Conservation (phyloP, 2,113 vertebrate species). For the Ptilorrhoa leucosticta region DNA sequence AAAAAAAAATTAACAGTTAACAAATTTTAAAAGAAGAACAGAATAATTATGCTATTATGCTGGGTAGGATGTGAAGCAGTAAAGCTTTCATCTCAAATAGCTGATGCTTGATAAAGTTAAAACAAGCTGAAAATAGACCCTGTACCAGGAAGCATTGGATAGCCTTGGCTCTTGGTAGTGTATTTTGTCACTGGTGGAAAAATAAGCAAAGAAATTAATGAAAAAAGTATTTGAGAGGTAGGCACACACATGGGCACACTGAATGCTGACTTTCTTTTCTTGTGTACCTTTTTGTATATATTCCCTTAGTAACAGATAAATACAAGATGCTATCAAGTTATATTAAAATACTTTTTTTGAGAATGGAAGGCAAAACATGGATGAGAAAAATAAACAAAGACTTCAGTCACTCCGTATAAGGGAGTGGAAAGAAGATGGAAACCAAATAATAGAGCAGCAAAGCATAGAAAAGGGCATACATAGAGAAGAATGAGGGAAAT, state of each 20-base stretch:
- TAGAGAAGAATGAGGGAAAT: not conserved
- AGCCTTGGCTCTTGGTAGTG: not conserved
- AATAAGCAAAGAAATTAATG: not conserved
- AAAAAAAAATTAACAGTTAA: not conserved
- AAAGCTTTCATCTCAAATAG: not conserved
- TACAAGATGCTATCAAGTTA: not conserved
- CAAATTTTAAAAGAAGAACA: not conserved
- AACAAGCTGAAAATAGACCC: not conserved
- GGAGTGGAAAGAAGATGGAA: not conserved
- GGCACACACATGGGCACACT: not conserved
- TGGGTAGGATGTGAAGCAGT: not conserved
- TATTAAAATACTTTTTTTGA: conserved; percentile 4
- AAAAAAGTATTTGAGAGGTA: not conserved
- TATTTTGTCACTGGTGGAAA: not conserved
- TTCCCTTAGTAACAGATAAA: conserved; percentile 19
- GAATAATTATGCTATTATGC: not conserved
- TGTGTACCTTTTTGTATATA: not conserved
- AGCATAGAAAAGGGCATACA: not conserved
- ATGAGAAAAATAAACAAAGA: conserved; percentile 15
- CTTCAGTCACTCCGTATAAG: not conserved
- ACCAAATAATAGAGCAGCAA: not conserved
- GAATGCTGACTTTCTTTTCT: not conserved
- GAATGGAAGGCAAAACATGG: conserved; percentile 3
- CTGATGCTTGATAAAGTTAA: not conserved
- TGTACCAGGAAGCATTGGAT: not conserved